Base-by-base conservation (phyloP, 2,797 vertebrate genomes). In the Alca torda region DNA sequence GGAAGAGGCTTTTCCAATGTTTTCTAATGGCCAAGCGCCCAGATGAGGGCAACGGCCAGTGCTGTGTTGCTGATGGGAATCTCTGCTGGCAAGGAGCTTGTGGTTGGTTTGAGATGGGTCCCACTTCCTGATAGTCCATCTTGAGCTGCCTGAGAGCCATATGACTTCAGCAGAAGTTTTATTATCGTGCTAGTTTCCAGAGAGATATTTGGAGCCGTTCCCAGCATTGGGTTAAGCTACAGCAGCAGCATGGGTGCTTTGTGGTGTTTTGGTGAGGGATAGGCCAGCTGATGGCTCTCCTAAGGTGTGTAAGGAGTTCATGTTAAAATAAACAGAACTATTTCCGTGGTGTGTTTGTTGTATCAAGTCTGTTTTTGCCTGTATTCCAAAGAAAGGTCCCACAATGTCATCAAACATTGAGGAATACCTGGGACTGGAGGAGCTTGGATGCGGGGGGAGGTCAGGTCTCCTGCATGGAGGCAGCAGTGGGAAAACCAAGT, bases 81-180 rank as follows among this genome's bases (percentile, higher is more conserved):
- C 37, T 72, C 54, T 81, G 65, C 35, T 84, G 90, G 48, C 0
- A 0, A 79, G 63, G 78, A 89, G 39, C 41, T 89, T 86, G 85
- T 87, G 67, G 68, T 69, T 84, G 30, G 30, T 65, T 89, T 79
- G 82, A 89, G 89, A 54, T 83, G 28, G 46, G n/a, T 85, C 57
- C 68, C 13, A 7, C 81, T 93, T 96, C 82, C 95, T 85, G 31
- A n/a, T 41, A 93, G 84, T 39, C 46, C 59, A 59, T 89, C 33
- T 79, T 2, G 15, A 64, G 75, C 67, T 94, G 53, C 64, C 64
- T 70, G 84, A 85, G 89, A 85, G 57, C 37, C 2, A 0, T 70
- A 51, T 46, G 84, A 80, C 77, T 96, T 91, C 53, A 78, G 81
- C 64, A 74, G 67, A 92, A 92, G 60, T 89, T 93, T 70, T 93